Evolutionary conservation across 2,888 invertebrate genomes (phyloP).

Genomic region (Endotricha flammealis): DNA sequence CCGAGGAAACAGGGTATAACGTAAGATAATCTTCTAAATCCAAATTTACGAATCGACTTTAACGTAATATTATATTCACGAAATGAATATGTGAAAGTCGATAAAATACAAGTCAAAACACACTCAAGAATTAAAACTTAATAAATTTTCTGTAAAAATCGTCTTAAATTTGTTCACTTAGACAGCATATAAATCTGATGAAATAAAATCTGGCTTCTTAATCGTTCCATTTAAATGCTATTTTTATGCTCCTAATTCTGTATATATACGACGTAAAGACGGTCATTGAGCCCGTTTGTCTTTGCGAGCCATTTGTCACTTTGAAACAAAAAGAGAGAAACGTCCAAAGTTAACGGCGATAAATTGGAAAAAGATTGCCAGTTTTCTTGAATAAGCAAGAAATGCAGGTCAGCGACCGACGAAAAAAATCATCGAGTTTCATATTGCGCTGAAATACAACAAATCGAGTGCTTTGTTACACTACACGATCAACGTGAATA

Average conservation of each 20-base stretch:
- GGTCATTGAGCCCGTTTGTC: constrained; percentile 45
- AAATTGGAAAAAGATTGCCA: constrained; percentile 35
- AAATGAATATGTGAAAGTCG: too few species aligned
- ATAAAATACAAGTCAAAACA: too few species aligned
- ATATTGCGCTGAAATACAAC: constrained; percentile 40
- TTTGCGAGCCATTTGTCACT: constrained; percentile 41
- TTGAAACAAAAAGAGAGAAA: constrained; percentile 34
- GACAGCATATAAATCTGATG: constrained; percentile 45
- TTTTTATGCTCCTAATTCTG: constrained; percentile 38
- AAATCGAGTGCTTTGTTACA: constrained; percentile 32
- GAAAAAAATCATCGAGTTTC: constrained; percentile 35
- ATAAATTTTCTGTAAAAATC: constrained; percentile 30
- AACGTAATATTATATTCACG: too few species aligned
- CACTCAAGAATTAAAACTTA: too few species aligned
- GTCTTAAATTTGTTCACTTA: constrained; percentile 30
- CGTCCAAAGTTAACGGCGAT: constrained; percentile 33
- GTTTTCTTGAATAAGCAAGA: constrained; percentile 32
- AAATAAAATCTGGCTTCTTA: constrained; percentile 42
- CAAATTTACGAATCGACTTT: too few species aligned
- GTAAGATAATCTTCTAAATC: too few species aligned
- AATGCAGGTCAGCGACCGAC: constrained; percentile 55
- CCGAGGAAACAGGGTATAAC: too few species aligned
- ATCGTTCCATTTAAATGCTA: constrained; percentile 39
- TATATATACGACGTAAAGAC: constrained; percentile 31
- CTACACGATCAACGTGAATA: constrained; percentile 21